Base-by-base conservation (phyloP, 2,888 invertebrate genomes). In the Chrysina gloriosa region DNA sequence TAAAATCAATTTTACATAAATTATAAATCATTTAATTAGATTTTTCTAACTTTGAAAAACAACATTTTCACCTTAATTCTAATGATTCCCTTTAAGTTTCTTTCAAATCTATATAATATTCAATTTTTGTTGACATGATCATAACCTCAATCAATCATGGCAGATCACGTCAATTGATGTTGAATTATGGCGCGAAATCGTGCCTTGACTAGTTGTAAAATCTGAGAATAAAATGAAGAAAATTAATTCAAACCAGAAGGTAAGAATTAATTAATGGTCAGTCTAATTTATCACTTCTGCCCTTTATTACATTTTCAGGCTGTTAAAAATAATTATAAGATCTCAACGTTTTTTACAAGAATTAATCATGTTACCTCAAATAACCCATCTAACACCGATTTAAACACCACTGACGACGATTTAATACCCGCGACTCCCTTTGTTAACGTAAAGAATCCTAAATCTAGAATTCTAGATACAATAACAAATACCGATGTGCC, bases 251-350 rank as follows among this genome's bases (percentile, higher is more conserved):
- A 64, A 56, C 63, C 42, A 19, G 19, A 64, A 68, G 16, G 66
- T 67, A 27, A 19, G 52, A 31, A 19, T 16, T 21, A n/a, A 39
- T 4, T 27, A 14, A 27, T 6, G 16, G 11, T 9, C 9, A 25
- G 34, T 2, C 1, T 45, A 47, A 31, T 14, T 14, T 16, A 29
- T 4, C 9, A 54, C 21, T 14, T 42, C n/a, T 39, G 11, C 16
- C 2, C 25, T 52, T 36, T 50, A 14, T 14, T 65, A 29, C 29
- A 11, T 21, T 65, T 69, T 50, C 45, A 70, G 70, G 23, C 48
- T 31, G 36, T 64, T n/a, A 71, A 69, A 68, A 68, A 45, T n/a
- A 71, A 63, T 66, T 67, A 71, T 11, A 73, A 73, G 68, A 72
- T 73, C 23, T 70, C 73, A 1, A 42, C 65, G 0, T 73, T 61